Evolutionary conservation across 2,888 invertebrate genomes (phyloP).

Genomic region (Patella ulyssiponensis): DNA sequence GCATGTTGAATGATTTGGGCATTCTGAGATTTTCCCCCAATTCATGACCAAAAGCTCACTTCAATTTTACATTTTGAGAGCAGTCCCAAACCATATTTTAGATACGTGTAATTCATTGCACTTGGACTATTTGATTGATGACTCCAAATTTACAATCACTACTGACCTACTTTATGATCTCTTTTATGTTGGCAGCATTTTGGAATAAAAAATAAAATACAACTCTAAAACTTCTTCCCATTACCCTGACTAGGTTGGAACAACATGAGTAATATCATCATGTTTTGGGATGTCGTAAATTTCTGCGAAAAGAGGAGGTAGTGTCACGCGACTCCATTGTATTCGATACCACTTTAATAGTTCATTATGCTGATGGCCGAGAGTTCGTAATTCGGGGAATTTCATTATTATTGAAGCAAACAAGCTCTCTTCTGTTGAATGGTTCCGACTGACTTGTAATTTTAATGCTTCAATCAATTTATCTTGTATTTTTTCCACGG

Average conservation of each 20-base stretch:
- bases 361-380: constrained; percentile 87
- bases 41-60: too few relatives aligned
- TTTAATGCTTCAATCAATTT: constrained; percentile 89
- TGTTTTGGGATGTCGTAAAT: constrained; percentile 87
- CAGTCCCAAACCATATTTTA: too few relatives aligned
- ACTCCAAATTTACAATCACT: too few relatives aligned
- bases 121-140: too few relatives aligned
- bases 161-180: too few relatives aligned
- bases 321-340: constrained; percentile 81
- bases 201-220: too few relatives aligned
- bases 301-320: constrained; percentile 95
- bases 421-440: constrained; percentile 77
- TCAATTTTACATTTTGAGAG: too few relatives aligned
- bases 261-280: constrained; percentile 35
- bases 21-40: too few relatives aligned
- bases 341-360: constrained; percentile 86
- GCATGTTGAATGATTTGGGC: too few relatives aligned
- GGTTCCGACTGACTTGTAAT: constrained; percentile 80
- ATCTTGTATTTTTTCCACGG: constrained; percentile 85
- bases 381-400: constrained; percentile 84
- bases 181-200: too few relatives aligned
- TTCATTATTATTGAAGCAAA: constrained; percentile 76
- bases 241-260: background rate
- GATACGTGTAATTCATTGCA: too few relatives aligned
- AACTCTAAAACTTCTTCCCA: too few relatives aligned